phyloP scores from a whole-genome alignment of 1,140 invertebrate genomes.

The Aphaenogaster ashmeadi region DNA sequence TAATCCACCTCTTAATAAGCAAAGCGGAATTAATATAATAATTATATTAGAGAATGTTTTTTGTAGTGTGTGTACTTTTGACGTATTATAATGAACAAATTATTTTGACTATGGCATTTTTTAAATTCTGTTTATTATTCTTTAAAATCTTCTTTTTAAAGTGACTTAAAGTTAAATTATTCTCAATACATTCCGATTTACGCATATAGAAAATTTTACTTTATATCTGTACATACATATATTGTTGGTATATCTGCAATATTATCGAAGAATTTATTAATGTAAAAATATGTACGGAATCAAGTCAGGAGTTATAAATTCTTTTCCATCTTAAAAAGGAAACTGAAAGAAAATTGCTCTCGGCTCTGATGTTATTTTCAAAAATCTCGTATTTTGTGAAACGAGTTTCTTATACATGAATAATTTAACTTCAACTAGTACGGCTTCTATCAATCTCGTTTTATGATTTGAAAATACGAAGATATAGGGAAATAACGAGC shows the following conservation, averaged over 20 bases:
- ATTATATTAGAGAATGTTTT: not conserved
- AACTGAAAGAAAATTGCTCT: not conserved
- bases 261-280: not conserved
- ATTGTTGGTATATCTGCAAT: not conserved
- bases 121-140: not conserved
- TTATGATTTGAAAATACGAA: slow-evolving; percentile 37
- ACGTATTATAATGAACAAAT: not conserved
- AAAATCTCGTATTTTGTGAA: slow-evolving; percentile 4
- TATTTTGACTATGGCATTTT: not conserved
- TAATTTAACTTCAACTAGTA: slow-evolving; percentile 35
- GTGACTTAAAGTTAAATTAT: not conserved
- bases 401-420: slow-evolving; percentile 19
- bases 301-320: not conserved
- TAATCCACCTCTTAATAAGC: not conserved
- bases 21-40: not conserved
- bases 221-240: not conserved
- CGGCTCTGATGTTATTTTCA: not conserved
- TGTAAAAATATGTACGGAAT: not conserved
- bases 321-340: not conserved
- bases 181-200: not conserved
- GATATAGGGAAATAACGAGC: slow-evolving; percentile 38
- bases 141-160: not conserved
- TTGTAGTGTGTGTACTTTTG: not conserved
- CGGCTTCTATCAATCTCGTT: slow-evolving; percentile 25
- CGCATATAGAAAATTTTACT: not conserved